phyloP scores from a whole-genome alignment of 1,140 invertebrate species.

The Epicauta chinensis region DNA sequence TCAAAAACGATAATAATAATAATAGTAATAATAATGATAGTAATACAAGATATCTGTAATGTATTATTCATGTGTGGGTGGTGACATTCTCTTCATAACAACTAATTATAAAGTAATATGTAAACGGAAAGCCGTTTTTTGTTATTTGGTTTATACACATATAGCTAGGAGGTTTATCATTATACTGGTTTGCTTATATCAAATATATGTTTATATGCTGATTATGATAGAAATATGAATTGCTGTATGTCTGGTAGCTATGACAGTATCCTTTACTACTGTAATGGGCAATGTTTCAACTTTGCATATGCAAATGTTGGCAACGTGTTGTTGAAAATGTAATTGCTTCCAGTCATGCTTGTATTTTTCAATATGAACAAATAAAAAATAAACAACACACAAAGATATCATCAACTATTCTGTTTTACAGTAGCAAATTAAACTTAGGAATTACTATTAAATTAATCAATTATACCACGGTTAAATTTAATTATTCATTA shows the following conservation, averaged over 20 bases:
- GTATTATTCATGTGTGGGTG: too few species aligned
- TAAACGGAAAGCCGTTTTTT: too few species aligned
- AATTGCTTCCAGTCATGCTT: slow-evolving; percentile 17
- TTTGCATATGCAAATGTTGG: slow-evolving; percentile 16
- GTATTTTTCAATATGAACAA: slow-evolving; percentile 7
- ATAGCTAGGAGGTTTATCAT: too few species aligned
- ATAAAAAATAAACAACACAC: too few species aligned
- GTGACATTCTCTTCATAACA: too few species aligned
- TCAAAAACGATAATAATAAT: too few species aligned
- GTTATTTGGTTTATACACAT: too few species aligned
- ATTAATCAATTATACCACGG: not conserved
- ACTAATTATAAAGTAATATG: too few species aligned
- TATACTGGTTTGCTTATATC: not conserved
- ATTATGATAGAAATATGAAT: slow-evolving; percentile 8
- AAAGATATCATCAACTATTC: slow-evolving; percentile 13
- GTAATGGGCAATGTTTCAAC: slow-evolving; percentile 11
- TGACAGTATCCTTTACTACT: slow-evolving; percentile 6
- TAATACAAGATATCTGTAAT: too few species aligned
- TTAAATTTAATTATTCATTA: too few species aligned
- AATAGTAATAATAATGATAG: too few species aligned
- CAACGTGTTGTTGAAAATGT: slow-evolving; percentile 16
- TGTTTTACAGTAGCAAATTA: slow-evolving; percentile 14
- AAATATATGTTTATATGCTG: not conserved
- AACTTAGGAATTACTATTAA: slow-evolving; percentile 12
- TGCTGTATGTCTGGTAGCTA: slow-evolving; percentile 5